Conservation (phyloP, 2,113 vertebrate species). For the Calidris pygmaea region DNA sequence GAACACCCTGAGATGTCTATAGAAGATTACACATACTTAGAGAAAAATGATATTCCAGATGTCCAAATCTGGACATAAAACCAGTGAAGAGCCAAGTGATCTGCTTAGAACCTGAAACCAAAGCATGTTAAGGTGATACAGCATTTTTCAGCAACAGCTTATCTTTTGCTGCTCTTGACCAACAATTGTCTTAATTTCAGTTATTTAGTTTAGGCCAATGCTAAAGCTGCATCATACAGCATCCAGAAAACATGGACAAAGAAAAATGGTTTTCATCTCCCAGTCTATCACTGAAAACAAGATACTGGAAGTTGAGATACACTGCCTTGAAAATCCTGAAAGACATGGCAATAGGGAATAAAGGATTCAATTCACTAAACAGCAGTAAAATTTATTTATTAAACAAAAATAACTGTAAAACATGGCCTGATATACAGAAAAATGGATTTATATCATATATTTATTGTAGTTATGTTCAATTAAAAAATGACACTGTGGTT, state of each 20-base stretch:
- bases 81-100: not conserved
- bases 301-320: not conserved
- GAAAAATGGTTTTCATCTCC: not conserved
- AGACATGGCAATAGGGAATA: not conserved
- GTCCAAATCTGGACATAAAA: not conserved
- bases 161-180: not conserved
- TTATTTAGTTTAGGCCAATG: not conserved
- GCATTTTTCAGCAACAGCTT: not conserved
- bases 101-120: not conserved
- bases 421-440: accelerated
- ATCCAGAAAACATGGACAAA: not conserved
- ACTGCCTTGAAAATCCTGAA: not conserved
- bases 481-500: not conserved
- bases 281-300: not conserved
- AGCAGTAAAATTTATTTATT: not conserved
- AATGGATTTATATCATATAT: not conserved
- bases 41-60: not conserved
- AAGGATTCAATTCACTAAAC: not conserved
- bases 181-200: not conserved
- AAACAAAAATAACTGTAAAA: not conserved
- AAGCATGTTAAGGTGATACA: not conserved
- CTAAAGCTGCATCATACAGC: not conserved
- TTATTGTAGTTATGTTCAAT: not conserved
- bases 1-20: not conserved
- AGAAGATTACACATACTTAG: not conserved